phyloP scores from a whole-genome alignment of 2,113 vertebrate genomes.

The Sturnira hondurensis region DNA sequence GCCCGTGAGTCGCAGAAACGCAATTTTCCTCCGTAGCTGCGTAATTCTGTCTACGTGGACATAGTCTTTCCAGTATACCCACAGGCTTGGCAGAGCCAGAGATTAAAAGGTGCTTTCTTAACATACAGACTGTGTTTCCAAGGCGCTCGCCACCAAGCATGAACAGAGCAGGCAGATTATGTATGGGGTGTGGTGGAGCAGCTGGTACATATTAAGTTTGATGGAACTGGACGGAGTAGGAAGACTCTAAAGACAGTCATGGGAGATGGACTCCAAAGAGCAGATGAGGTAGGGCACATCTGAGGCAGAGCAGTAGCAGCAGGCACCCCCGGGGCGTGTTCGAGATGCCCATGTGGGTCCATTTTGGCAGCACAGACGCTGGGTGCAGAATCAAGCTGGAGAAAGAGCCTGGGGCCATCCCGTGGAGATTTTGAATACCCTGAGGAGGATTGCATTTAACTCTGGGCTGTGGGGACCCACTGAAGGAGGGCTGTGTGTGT shows the following conservation, averaged over 20 bases:
- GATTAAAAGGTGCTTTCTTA: not conserved
- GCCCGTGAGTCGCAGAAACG: not conserved
- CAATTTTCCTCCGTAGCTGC: not conserved
- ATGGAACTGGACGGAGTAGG: not conserved
- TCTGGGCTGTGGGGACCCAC: not conserved
- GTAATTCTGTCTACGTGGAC: too few species aligned
- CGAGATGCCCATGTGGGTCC: not conserved
- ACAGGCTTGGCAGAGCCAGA: not conserved
- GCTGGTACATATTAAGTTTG: not conserved
- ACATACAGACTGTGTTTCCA: not conserved
- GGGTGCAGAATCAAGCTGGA: not conserved
- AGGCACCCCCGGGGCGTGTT: not conserved
- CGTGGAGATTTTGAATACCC: not conserved
- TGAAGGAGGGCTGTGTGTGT: not conserved
- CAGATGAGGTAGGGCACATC: not conserved
- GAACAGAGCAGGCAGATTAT: not conserved
- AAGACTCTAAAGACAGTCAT: not conserved
- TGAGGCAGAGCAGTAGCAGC: not conserved
- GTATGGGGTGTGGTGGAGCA: not conserved
- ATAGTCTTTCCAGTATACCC: not conserved
- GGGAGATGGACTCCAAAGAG: not conserved
- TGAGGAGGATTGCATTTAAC: not conserved
- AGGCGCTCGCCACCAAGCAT: not conserved
- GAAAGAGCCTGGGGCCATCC: too few species aligned
- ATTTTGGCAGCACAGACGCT: too few species aligned